Evolutionary conservation across 1,140 invertebrate genomes (phyloP).

Genomic region (Oncopodura yosiiana): DNA sequence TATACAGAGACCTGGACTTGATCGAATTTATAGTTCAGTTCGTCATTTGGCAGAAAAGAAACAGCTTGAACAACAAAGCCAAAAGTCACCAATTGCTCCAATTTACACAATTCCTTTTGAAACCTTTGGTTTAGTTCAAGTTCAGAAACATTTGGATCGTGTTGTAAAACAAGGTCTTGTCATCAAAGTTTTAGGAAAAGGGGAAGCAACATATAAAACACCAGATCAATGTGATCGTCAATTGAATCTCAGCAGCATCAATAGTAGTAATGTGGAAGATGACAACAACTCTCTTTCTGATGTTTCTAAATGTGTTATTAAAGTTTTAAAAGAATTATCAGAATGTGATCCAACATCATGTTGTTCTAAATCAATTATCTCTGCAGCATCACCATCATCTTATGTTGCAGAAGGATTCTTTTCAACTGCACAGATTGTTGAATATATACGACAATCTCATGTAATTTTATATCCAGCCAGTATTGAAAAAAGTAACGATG

Average conservation of each 20-base stretch:
- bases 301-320: conserved; percentile 17
- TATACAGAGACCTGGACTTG: conserved; percentile 29
- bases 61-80: conserved; percentile 23
- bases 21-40: conserved; percentile 34
- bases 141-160: conserved; percentile 32
- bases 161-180: conserved; percentile 29
- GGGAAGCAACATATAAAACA: conserved; percentile 25
- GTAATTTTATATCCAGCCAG: conserved; percentile 17
- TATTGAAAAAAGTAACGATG: not conserved
- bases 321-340: conserved; percentile 30
- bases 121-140: conserved; percentile 28
- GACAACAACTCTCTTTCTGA: too few species aligned
- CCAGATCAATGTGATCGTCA: conserved; percentile 28
- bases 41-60: conserved; percentile 33
- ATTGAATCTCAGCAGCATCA: conserved; percentile 10
- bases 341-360: conserved; percentile 26
- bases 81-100: conserved; percentile 30
- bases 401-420: conserved; percentile 15
- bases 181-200: conserved; percentile 26
- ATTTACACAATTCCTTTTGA: conserved; percentile 30
- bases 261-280: conserved; percentile 6
- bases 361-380: too few species aligned
- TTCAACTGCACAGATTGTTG: conserved; percentile 16
- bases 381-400: too few species aligned
- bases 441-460: conserved; percentile 31